These are phyloP conservation scores for Hydractinia echinata DNA, from an alignment of 30 jellyfish, hydroid and myxozoan species.

Conservation along the genomic window DNA sequence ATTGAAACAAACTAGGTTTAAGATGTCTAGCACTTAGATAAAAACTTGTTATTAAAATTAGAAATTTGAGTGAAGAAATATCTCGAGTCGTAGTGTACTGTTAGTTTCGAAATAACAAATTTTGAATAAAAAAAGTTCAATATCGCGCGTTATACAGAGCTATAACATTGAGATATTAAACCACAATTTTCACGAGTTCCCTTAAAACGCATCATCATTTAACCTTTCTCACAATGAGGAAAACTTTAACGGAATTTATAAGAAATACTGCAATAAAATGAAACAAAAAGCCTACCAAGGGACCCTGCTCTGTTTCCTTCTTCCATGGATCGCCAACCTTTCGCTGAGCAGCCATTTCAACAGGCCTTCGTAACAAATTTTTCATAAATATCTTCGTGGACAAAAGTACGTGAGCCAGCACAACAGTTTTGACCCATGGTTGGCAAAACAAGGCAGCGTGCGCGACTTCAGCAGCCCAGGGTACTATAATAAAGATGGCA, in stretches of 20 bases:
- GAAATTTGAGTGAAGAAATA: too few species aligned
- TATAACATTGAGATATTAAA: too few species aligned
- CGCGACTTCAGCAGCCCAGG: conserved; percentile 88
- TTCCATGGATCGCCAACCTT: conserved; percentile 92
- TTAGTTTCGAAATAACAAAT: too few species aligned
- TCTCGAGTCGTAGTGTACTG: too few species aligned
- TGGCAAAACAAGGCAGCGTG: conserved; percentile 75
- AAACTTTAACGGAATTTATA: background rate
- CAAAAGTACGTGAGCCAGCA: conserved; percentile 96
- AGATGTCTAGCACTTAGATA: too few species aligned
- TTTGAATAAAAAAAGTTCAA: too few species aligned
- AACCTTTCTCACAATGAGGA: too few species aligned
- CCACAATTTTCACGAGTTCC: too few species aligned
- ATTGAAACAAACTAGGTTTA: too few species aligned
- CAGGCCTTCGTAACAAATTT: conserved; percentile 73
- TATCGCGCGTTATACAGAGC: too few species aligned
- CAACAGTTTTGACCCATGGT: conserved; percentile 97
- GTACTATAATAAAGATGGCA: conserved; percentile 37
- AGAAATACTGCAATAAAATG: background rate
- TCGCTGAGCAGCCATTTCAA: conserved; percentile 55
- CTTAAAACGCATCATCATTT: too few species aligned
- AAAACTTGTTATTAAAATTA: too few species aligned
- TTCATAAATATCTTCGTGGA: conserved; percentile 87
- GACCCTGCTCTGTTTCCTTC: conserved; percentile 74
- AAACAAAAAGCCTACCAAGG: conserved; percentile 52